These are phyloP conservation scores for Meandrina meandrites DNA, from an alignment of 92 coral and sea anemone species.

Conservation along the genomic window DNA sequence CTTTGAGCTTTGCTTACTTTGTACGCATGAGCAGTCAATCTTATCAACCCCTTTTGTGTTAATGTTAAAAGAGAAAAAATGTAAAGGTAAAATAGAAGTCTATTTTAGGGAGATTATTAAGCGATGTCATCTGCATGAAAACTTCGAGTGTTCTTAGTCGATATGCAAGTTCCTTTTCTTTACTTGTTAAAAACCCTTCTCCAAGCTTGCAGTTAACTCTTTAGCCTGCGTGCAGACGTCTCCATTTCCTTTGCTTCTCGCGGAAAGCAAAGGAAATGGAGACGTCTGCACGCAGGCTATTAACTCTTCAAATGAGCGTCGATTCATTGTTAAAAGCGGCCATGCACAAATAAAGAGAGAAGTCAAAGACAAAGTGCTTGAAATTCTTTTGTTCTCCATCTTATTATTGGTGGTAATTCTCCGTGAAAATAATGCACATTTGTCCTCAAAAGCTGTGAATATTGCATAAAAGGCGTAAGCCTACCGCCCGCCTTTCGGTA, in stretches of 20 bases:
- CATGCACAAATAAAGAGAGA: constrained; percentile 15
- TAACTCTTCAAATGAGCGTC: not conserved
- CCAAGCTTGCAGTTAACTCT: not conserved
- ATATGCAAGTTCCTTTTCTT: not conserved
- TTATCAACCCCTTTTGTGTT: not conserved
- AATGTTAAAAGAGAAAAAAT: not conserved
- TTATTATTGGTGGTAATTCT: constrained; percentile 44
- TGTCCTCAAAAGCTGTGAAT: constrained; percentile 30
- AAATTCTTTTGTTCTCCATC: constrained; percentile 9
- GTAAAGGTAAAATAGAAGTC: not conserved
- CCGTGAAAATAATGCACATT: constrained; percentile 42
- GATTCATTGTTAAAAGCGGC: not conserved
- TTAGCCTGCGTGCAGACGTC: too few species aligned
- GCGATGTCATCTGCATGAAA: not conserved
- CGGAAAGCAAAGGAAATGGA: too few species aligned
- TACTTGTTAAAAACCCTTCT: not conserved
- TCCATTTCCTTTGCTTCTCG: too few species aligned
- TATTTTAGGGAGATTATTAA: not conserved
- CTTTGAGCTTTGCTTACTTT: not conserved
- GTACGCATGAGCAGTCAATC: constrained; percentile 16
- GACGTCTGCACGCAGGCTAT: too few species aligned
- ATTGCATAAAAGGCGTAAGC: constrained; percentile 33
- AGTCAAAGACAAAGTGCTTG: constrained; percentile 5
- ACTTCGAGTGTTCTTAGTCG: not conserved
- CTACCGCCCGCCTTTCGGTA: not conserved